A percentile compares a stretch with the other conserved stretches of the same genome.
Conservation (phyloP, 2,888 invertebrate genomes). For the Yponomeuta sedellus region DNA sequence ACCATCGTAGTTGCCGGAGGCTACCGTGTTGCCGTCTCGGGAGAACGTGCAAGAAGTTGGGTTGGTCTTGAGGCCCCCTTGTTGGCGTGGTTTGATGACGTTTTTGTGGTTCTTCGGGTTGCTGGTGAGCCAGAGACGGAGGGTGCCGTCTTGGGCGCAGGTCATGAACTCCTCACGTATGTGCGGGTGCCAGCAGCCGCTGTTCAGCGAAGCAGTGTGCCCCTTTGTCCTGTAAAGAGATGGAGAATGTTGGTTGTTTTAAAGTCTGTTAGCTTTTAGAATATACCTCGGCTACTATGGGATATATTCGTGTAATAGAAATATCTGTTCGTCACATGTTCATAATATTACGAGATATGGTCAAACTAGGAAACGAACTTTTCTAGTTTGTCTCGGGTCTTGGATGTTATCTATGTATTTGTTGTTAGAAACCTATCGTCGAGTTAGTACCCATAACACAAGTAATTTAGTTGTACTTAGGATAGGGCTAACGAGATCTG, state of each 20-base stretch:
- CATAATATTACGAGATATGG: too few relatives aligned
- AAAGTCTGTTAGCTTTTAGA: too few relatives aligned
- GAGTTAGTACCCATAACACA: too few relatives aligned
- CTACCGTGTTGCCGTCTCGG: slow-evolving; percentile 90
- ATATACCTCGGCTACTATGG: too few relatives aligned
- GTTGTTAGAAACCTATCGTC: too few relatives aligned
- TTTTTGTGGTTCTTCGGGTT: slow-evolving; percentile 86
- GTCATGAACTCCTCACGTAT: slow-evolving; percentile 94
- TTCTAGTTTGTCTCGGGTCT: too few relatives aligned
- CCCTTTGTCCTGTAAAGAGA: slow-evolving; percentile 84
- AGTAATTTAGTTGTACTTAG: too few relatives aligned
- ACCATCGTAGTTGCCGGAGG: slow-evolving; percentile 95
- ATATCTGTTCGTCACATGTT: too few relatives aligned
- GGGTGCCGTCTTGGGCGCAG: slow-evolving; percentile 94
- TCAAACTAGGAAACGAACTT: too few relatives aligned
- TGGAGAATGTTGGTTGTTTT: not conserved
- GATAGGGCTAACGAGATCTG: too few relatives aligned
- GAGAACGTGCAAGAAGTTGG: slow-evolving; percentile 91
- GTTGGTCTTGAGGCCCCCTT: slow-evolving; percentile 89
- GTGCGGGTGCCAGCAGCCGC: slow-evolving; percentile 96
- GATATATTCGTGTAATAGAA: too few relatives aligned
- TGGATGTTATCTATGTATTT: too few relatives aligned
- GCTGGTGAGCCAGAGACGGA: slow-evolving; percentile 92
- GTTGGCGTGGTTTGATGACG: slow-evolving; percentile 91
- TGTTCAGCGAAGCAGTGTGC: slow-evolving; percentile 93